Percentiles rank a stretch among this genome's conserved stretches.
Evolutionary conservation across 2,888 invertebrate genomes (phyloP).

Genomic region (Ferrisia virgata): DNA sequence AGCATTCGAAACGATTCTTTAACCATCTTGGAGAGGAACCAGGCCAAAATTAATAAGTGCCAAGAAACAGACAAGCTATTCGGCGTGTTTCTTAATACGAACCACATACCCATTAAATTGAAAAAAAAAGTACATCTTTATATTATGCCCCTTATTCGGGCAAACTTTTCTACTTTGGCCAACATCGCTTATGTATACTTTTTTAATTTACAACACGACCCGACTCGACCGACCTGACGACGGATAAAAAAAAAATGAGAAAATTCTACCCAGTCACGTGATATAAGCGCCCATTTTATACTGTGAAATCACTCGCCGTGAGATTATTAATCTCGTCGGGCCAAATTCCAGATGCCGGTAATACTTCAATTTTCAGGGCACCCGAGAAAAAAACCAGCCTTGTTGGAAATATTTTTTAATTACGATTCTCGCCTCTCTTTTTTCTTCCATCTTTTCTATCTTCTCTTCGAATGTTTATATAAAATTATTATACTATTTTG

Average conservation of each 20-base stretch:
- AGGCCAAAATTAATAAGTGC: too few relatives aligned
- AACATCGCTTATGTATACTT: too few relatives aligned
- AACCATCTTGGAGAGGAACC: too few relatives aligned
- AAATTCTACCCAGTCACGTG: background rate
- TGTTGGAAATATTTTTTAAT: background rate
- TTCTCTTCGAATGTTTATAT: background rate
- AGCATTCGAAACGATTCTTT: too few relatives aligned
- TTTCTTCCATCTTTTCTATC: background rate
- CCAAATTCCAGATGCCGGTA: background rate
- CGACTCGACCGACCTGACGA: too few relatives aligned
- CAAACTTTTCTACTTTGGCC: too few relatives aligned
- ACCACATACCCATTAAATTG: too few relatives aligned
- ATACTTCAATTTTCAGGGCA: background rate
- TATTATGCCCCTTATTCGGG: too few relatives aligned
- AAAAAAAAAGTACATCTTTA: too few relatives aligned
- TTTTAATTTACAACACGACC: background rate
- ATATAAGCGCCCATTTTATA: background rate
- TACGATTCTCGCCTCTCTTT: background rate
- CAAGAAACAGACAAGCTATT: too few relatives aligned
- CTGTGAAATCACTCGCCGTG: constrained; percentile 8
- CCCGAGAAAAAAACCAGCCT: background rate
- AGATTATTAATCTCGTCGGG: background rate
- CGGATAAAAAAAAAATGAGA: too few relatives aligned
- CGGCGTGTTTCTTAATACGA: too few relatives aligned
- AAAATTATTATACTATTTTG: background rate